Evolutionary conservation across 2,113 vertebrate species (phyloP).

Genomic region (Oxygymnocypris stewartii): DNA sequence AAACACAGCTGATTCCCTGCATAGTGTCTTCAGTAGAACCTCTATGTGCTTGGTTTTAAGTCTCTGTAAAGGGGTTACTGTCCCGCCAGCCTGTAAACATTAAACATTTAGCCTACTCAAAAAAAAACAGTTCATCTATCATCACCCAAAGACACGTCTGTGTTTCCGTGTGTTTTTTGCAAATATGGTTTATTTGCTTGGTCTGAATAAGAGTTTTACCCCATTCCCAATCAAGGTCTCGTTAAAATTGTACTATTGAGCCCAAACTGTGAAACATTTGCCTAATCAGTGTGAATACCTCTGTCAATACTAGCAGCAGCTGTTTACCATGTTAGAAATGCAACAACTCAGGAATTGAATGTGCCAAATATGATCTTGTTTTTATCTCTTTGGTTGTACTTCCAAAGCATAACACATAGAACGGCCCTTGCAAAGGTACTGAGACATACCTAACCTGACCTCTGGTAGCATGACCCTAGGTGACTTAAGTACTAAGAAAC

Average conservation of each 20-base stretch:
- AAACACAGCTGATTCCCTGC: background rate
- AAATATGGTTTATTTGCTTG: background rate
- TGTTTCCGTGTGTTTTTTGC: background rate
- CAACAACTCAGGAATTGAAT: background rate
- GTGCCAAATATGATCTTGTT: background rate
- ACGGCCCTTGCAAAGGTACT: background rate
- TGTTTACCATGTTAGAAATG: background rate
- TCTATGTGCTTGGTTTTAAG: background rate
- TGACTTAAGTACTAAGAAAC: background rate
- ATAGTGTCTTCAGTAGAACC: background rate
- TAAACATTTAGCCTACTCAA: background rate
- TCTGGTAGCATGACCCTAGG: background rate
- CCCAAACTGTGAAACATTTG: background rate
- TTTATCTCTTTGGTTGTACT: background rate
- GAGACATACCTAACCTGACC: background rate
- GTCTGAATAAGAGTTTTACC: background rate
- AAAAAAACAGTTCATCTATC: background rate
- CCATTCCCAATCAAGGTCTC: background rate
- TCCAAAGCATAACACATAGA: background rate
- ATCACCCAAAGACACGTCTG: background rate
- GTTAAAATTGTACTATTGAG: background rate
- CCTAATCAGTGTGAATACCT: background rate
- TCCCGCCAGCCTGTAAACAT: background rate
- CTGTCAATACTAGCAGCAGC: background rate
- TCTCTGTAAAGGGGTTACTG: background rate